Conservation (phyloP, 1,140 invertebrate species). For the roundworm (Caenorhabditis elegans) region WBcel235 BX284605.5:12925501-12926000, state of each 20-base stretch:
- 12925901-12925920: conserved; percentile 39
- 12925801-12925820: neutral
- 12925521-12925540: neutral
- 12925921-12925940: neutral
- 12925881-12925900: conserved; percentile 47
- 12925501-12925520: neutral
- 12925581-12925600: conserved; percentile 51
- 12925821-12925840: conserved; percentile 47
- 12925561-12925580: conserved; percentile 47
- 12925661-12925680: no score
- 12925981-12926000: neutral
- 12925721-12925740: no score
- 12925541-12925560: conserved; percentile 41
- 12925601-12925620: conserved; percentile 51
- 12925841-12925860: conserved; percentile 50
- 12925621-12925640: conserved; percentile 34
- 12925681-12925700: no score
- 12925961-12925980: neutral
- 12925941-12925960: neutral
- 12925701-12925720: no score
- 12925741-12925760: no score
- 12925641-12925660: no score
- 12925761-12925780: no score
- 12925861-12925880: conserved; percentile 49
- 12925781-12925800: no score